A percentile compares a stretch with the other conserved stretches of the same genome.
These are phyloP conservation scores for Malurus melanocephalus DNA, from an alignment of 2,113 vertebrate genomes.

Conservation along the genomic window DNA sequence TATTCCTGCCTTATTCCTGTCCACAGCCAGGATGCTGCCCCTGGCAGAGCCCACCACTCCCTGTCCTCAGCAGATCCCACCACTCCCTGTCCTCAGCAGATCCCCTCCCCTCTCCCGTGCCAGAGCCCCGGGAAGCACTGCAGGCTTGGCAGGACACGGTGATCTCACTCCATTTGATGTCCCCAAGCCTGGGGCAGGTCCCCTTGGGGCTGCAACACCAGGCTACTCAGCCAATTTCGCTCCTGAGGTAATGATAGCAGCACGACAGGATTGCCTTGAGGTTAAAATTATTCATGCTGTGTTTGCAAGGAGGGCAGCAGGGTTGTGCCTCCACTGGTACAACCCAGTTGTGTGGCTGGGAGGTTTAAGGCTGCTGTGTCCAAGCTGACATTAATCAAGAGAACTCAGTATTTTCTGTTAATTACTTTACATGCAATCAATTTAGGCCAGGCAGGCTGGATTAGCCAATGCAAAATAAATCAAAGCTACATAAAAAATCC, in stretches of 20 bases:
- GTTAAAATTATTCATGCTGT: slow-evolving; percentile 10
- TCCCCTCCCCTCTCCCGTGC: neutral
- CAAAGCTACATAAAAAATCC: slow-evolving; percentile 49
- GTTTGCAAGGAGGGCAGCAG: neutral
- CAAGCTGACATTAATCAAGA: slow-evolving; percentile 45
- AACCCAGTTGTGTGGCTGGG: neutral
- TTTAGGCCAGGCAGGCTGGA: neutral
- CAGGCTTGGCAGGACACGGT: fast-evolving
- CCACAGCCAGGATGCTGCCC: neutral
- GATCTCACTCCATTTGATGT: neutral
- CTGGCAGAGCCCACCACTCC: neutral
- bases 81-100: neutral
- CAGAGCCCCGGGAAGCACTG: fast-evolving
- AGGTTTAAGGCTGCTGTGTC: slow-evolving; percentile 11
- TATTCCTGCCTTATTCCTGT: neutral
- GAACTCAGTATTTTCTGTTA: slow-evolving; percentile 31
- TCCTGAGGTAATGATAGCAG: neutral
- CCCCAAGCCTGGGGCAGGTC: neutral
- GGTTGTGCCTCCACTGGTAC: neutral
- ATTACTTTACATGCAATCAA: neutral
- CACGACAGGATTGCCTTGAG: neutral
- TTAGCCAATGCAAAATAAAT: slow-evolving; percentile 55
- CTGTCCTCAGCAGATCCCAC: neutral
- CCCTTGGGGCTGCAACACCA: neutral
- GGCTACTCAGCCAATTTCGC: neutral